phyloP scores from a whole-genome alignment of 2,888 invertebrate species.

The Proisotoma minuta region DNA sequence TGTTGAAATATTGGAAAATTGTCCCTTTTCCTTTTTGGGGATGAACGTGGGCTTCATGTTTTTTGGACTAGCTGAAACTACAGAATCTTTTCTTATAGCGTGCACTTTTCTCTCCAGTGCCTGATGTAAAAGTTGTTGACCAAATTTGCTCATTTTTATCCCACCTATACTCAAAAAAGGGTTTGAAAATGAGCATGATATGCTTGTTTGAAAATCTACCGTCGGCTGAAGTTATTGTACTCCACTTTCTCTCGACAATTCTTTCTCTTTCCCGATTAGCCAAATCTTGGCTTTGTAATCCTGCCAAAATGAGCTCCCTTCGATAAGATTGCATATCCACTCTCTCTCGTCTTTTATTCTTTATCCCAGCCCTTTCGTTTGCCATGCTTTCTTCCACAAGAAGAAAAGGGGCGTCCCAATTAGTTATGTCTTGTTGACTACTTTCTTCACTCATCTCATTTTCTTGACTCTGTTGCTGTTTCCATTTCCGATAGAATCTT shows the following conservation, averaged over 20 bases:
- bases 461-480: slow-evolving; percentile 41
- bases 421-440: slow-evolving; percentile 16
- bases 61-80: no score
- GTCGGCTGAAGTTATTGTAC: slow-evolving; percentile 32
- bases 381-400: slow-evolving; percentile 37
- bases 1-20: not conserved
- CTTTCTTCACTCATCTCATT: slow-evolving; percentile 44
- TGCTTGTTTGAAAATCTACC: no score
- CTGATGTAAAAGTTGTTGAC: slow-evolving; percentile 27
- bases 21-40: not conserved
- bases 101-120: slow-evolving; percentile 34
- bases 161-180: no score
- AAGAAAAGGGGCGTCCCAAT: slow-evolving; percentile 44
- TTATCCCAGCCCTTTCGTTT: slow-evolving; percentile 34
- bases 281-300: slow-evolving; percentile 51
- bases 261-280: slow-evolving; percentile 47
- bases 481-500: slow-evolving; percentile 55
- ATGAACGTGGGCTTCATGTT: no score
- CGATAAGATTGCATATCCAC: slow-evolving; percentile 53
- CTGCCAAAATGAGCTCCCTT: slow-evolving; percentile 49
- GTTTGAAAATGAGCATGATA: no score
- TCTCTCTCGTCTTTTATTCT: slow-evolving; percentile 45
- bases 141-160: slow-evolving; percentile 30
- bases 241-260: slow-evolving; percentile 43
- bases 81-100: slow-evolving; percentile 16